Conservation (phyloP, 2,113 vertebrate genomes). For the Microcebus tavaratra region DNA sequence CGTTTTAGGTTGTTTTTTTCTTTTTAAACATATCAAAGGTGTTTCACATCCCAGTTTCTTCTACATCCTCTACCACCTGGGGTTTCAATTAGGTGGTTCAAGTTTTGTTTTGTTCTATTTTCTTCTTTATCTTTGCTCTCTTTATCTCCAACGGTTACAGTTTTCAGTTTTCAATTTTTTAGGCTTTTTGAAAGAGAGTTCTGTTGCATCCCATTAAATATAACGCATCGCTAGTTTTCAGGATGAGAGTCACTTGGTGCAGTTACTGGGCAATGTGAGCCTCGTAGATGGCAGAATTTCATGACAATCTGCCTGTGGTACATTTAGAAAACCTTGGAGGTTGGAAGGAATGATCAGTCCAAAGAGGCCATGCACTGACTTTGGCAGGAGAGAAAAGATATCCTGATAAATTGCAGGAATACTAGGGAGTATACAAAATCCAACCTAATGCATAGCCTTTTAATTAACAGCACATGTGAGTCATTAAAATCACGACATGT, state of each 20-base stretch:
- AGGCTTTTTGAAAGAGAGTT: neutral
- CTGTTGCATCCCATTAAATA: neutral
- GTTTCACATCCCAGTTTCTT: neutral
- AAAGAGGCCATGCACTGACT: neutral
- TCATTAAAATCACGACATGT: neutral
- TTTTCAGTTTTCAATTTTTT: conserved; percentile 28
- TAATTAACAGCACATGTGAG: neutral
- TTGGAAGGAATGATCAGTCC: neutral
- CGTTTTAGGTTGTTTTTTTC: neutral
- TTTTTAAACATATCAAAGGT: neutral
- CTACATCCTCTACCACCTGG: neutral
- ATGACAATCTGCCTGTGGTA: neutral
- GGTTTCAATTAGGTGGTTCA: neutral
- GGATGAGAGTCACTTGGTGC: neutral
- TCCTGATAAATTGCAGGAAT: neutral
- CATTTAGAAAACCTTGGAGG: neutral
- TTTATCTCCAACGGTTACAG: neutral
- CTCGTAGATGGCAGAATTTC: neutral
- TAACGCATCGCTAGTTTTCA: neutral
- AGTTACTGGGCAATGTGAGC: neutral
- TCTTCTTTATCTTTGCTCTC: neutral
- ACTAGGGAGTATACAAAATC: neutral
- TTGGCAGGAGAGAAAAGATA: neutral
- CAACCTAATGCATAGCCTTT: neutral
- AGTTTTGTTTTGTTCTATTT: neutral